Evolutionary conservation across 2,888 invertebrate species (phyloP).

Genomic region (Oxytorus armatus): DNA sequence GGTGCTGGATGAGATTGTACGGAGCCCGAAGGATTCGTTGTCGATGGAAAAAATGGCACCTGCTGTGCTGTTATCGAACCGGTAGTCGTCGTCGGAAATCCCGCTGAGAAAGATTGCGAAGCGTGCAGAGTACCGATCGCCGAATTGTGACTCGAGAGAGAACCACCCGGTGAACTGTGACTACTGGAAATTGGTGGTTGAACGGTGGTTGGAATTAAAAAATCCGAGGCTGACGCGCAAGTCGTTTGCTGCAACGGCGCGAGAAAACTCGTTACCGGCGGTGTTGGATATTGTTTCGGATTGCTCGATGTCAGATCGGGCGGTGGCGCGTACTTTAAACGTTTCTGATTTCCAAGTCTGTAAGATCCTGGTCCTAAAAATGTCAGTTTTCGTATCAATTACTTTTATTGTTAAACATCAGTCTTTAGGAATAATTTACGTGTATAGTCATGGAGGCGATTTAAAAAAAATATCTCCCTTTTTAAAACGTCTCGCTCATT

Average conservation of each 20-base stretch:
- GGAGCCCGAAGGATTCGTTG: conserved; percentile 17
- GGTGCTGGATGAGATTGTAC: conserved; percentile 19
- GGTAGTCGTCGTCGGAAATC: conserved; percentile 27
- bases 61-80: conserved; percentile 1
- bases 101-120: conserved; percentile 44
- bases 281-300: conserved; percentile 64
- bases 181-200: conserved; percentile 23
- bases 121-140: conserved; percentile 14
- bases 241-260: conserved; percentile 32
- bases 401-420: too few relatives aligned
- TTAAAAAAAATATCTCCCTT: too few relatives aligned
- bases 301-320: conserved; percentile 87
- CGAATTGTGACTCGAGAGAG: conserved; percentile 13
- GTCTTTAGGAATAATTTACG: too few relatives aligned
- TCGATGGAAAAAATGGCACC: neutral
- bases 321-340: conserved; percentile 91
- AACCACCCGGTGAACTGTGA: conserved; percentile 33
- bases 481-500: too few relatives aligned
- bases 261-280: conserved; percentile 31
- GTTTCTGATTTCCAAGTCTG: conserved; percentile 88
- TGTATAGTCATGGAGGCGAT: too few relatives aligned
- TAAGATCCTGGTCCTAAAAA: conserved; percentile 84
- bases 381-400: neutral
- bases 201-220: conserved; percentile 55
- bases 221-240: conserved; percentile 36